Evolutionary conservation across 2,113 vertebrate species (phyloP).

Genomic region (Carassius carassius): DNA sequence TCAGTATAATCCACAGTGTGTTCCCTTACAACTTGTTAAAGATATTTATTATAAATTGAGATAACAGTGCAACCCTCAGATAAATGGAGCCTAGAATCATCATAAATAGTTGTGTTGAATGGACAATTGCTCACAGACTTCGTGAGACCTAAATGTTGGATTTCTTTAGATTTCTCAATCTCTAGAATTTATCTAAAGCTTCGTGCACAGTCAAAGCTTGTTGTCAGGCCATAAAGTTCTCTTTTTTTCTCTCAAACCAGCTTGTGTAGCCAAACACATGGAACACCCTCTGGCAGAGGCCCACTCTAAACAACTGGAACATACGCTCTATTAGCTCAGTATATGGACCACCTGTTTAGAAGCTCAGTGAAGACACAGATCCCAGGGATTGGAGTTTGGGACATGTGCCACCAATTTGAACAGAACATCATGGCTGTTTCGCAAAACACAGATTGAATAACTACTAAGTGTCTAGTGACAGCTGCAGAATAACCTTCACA

Average conservation of each 20-base stretch:
- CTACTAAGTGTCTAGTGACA: constrained; percentile 4
- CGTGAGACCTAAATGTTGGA: neutral
- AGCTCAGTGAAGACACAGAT: constrained; percentile 32
- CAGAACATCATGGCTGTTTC: constrained; percentile 12
- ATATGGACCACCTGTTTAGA: constrained; percentile 51
- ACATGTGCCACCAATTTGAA: constrained; percentile 5
- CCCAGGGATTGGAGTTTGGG: constrained; percentile 19
- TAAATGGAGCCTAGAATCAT: neutral
- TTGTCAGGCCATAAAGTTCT: neutral
- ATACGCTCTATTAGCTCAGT: constrained; percentile 47
- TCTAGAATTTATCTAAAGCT: neutral
- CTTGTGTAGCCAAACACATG: constrained; percentile 36
- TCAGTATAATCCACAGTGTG: neutral
- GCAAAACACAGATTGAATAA: constrained; percentile 21
- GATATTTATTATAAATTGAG: neutral
- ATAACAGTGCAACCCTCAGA: neutral
- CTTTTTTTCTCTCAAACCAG: neutral
- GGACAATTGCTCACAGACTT: neutral
- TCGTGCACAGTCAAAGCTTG: neutral
- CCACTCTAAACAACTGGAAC: constrained; percentile 56
- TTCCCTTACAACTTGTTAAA: neutral
- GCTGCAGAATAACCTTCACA: constrained; percentile 19
- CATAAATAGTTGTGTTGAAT: neutral
- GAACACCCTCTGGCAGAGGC: constrained; percentile 49
- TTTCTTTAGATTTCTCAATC: no score